Conservation (phyloP, 64 coral and sea anemone species). For the Pocillopora verrucosa region DNA sequence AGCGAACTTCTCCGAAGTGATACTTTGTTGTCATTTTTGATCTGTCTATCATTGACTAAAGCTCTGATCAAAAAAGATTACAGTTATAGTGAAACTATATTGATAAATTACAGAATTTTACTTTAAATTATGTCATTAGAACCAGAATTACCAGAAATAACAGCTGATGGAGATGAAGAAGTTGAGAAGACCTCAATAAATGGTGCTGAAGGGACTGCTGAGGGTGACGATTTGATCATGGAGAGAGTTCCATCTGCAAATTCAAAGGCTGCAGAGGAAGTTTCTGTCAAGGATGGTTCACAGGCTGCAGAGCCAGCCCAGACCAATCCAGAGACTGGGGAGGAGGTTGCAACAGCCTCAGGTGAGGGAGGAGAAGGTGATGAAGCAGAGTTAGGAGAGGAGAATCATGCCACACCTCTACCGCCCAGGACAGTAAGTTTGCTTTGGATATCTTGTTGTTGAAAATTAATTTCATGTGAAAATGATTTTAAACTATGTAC, state of each 20-base stretch:
- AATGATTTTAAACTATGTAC: no score
- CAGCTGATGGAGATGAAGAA: conserved; percentile 63
- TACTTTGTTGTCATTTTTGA: no score
- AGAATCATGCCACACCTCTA: conserved; percentile 46
- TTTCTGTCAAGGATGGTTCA: conserved; percentile 46
- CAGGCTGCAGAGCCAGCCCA: conserved; percentile 18
- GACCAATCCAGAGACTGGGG: conserved; percentile 88
- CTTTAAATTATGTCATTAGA: conserved; percentile 25
- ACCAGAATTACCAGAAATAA: conserved; percentile 77
- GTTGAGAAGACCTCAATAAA: conserved; percentile 55
- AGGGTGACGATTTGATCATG: conserved; percentile 65
- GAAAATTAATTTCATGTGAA: no score
- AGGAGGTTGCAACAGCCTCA: conserved; percentile 56
- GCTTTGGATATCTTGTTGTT: neutral
- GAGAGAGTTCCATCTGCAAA: conserved; percentile 74
- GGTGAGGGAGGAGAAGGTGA: conserved; percentile 55
- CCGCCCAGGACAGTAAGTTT: conserved; percentile 82
- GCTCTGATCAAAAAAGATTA: no score
- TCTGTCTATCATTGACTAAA: no score
- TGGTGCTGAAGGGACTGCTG: conserved; percentile 47
- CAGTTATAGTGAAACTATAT: neutral
- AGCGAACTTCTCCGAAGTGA: no score
- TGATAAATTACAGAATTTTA: neutral
- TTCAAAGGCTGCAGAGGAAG: conserved; percentile 58
- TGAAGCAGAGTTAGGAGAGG: conserved; percentile 48